phyloP scores from a whole-genome alignment of 2,113 vertebrate species.

The Callocephalon fimbriatum region DNA sequence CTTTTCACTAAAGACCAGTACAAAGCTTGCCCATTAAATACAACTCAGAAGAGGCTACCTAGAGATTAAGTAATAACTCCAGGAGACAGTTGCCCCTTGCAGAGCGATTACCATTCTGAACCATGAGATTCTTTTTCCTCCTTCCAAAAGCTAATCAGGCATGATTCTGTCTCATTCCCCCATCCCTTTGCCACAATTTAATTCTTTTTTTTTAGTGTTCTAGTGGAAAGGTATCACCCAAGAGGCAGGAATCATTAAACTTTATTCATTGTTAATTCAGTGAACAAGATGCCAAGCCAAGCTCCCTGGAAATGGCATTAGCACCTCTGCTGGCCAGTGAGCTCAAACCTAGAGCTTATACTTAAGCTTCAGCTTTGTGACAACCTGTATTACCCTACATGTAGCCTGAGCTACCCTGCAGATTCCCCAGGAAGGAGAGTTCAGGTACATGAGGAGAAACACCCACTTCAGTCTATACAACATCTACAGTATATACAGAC shows the following conservation, averaged over 20 bases:
- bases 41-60: not conserved
- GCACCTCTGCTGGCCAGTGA: not conserved
- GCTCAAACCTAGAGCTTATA: not conserved
- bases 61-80: conserved; percentile 18
- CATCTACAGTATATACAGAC: rapidly evolving
- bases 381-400: not conserved
- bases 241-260: not conserved
- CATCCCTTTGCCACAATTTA: not conserved
- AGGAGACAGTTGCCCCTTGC: not conserved
- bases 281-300: not conserved
- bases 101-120: not conserved
- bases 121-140: not conserved
- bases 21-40: not conserved
- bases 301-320: not conserved
- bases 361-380: not conserved
- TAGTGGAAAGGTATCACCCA: not conserved
- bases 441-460: not conserved
- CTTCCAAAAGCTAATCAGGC: not conserved
- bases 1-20: not conserved
- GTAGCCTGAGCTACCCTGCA: not conserved
- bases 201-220: not conserved
- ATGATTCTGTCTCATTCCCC: not conserved
- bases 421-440: not conserved
- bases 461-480: not conserved
- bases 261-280: not conserved